Conservation (phyloP, 2,888 invertebrate species). For the Psococerastis gibbosa region DNA sequence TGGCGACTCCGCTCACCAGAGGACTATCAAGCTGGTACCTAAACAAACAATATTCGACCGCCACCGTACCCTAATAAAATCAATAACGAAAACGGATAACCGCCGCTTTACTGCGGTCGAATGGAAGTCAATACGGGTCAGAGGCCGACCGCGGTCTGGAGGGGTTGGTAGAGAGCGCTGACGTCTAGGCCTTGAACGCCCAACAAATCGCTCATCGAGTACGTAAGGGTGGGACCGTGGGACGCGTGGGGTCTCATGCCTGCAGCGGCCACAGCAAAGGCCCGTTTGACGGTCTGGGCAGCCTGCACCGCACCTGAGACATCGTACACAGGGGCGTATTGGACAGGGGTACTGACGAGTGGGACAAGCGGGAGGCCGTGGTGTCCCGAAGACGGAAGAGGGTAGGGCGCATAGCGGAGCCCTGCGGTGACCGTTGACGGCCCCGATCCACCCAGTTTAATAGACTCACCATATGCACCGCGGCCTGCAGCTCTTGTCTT, state of each 20-base stretch:
- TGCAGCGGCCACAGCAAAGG: conserved; percentile 41
- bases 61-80: too few relatives aligned
- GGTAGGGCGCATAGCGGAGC: conserved; percentile 41
- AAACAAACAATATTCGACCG: too few relatives aligned
- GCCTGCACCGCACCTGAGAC: conserved; percentile 25
- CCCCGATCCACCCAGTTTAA: conserved; percentile 13
- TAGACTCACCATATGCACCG: conserved; percentile 94
- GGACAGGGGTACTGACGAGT: conserved; percentile 20
- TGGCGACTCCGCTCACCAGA: too few relatives aligned
- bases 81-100: too few relatives aligned
- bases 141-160: conserved; percentile 47
- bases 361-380: conserved; percentile 18
- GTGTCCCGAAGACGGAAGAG: conserved; percentile 31
- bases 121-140: conserved; percentile 32
- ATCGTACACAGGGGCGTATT: conserved; percentile 30
- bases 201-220: conserved; percentile 50
- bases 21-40: too few relatives aligned
- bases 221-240: conserved; percentile 37
- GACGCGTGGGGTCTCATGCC: conserved; percentile 22
- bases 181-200: conserved; percentile 49
- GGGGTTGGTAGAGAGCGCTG: conserved; percentile 48
- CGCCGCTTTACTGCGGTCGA: too few relatives aligned
- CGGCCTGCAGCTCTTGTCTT: conserved; percentile 89
- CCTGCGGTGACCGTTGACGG: conserved; percentile 18
- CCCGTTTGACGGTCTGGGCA: conserved; percentile 26